phyloP scores from a whole-genome alignment of 2,888 invertebrate species.

The Limenitis camilla region DNA sequence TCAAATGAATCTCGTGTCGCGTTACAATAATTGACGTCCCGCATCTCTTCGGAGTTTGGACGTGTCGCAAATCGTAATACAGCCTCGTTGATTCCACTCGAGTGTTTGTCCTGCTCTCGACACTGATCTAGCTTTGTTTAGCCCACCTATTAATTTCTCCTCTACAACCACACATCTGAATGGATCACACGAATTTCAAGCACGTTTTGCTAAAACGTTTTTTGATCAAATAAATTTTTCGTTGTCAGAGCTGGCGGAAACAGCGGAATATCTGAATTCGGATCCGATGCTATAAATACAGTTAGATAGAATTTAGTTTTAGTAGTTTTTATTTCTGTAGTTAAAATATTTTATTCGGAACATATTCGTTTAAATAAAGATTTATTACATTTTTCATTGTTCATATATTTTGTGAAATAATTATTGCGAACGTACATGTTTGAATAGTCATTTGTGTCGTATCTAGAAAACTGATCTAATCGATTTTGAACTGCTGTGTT shows the following conservation, averaged over 20 bases:
- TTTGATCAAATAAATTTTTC: slow-evolving; percentile 16
- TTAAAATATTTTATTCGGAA: slow-evolving; percentile 1
- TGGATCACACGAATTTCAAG: slow-evolving; percentile 8
- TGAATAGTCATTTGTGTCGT: too few species aligned
- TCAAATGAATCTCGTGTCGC: slow-evolving; percentile 9
- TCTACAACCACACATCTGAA: slow-evolving; percentile 5
- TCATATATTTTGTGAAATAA: not conserved
- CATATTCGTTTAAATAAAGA: slow-evolving; percentile 1
- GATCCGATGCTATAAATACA: not conserved
- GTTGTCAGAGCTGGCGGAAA: slow-evolving; percentile 4
- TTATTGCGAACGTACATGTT: not conserved
- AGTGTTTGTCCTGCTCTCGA: slow-evolving; percentile 14
- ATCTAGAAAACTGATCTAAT: too few species aligned
- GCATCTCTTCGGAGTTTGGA: slow-evolving; percentile 9
- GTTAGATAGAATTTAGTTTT: slow-evolving; percentile 4
- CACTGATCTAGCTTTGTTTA: slow-evolving; percentile 14
- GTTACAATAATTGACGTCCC: slow-evolving; percentile 14
- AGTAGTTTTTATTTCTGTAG: not conserved
- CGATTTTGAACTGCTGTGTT: too few species aligned
- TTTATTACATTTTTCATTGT: slow-evolving; percentile 5
- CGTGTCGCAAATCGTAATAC: not conserved
- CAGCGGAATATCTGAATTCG: slow-evolving; percentile 6
- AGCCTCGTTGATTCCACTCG: slow-evolving; percentile 8
- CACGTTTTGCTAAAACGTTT: slow-evolving; percentile 14
- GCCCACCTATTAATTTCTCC: slow-evolving; percentile 18